Evolutionary conservation across 2,797 vertebrate species (phyloP), one percentile per base, ranked within the genome.

Genomic region (Trachops cirrhosus): DNA sequence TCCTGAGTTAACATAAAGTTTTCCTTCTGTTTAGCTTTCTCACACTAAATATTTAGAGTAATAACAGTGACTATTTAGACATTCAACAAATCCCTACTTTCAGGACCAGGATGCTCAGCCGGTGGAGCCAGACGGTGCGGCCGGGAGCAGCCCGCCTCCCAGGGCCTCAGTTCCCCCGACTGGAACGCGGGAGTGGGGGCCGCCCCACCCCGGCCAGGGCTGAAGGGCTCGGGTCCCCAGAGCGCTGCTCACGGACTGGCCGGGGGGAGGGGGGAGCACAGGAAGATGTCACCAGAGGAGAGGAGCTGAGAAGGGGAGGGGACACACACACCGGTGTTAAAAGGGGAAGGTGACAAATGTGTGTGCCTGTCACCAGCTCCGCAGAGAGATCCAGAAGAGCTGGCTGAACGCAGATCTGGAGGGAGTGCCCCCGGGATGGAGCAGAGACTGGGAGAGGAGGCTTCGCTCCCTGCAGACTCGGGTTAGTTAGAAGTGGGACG

Each of bases 1-100:
- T 93, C 95, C 95, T 84, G 59, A 89, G 94, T 74, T 82, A 86
- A 89, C 46, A 92, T 80, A 75, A 97, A 96, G 85, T 84, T 91
- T 91, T 94, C 89, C 57, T 91, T 88, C 96, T 37, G 84, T 80
- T 87, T 94, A 92, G 59, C 68, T 93, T 90, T 89, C 94, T 88
- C 82, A 50, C 71, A 93, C 80, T 92, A 96, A 98, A 96, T 96
- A 96, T 96, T 97, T 96, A 77, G 82, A 97, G 96, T 91, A 78
- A 94, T 94, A 97, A 96, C 95, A 96, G 86, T 52, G 70, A 93
- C 83, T 93, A 93, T 95, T 93, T 92, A 95, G 59, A 97, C 71
- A 89, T 50, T 57, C 97, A 93, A 95, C 91, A 95, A 96, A 92
- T 80, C 83, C 68, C 89, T 78, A 93, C 86, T 90, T 94, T 86